Evolutionary conservation across 2,888 invertebrate genomes (phyloP), one percentile per base, ranked within the genome.

Genomic region (Monoplex corrugatus): DNA sequence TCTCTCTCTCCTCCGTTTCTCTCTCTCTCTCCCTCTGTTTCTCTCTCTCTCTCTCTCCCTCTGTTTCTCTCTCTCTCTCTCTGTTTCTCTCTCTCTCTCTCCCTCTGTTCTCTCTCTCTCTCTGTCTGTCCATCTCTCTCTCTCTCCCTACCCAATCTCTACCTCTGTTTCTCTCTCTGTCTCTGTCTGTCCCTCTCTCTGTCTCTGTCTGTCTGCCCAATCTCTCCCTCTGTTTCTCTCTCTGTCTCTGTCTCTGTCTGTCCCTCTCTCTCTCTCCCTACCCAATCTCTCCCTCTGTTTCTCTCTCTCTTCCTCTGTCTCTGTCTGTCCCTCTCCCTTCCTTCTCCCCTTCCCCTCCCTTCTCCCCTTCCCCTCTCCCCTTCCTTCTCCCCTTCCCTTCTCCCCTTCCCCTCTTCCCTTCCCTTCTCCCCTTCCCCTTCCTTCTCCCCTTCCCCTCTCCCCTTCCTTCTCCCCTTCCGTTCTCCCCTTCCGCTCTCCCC

Each of bases 251-350:
- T n/a, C n/a, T 68, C 28, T 68, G n/a, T n/a, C n/a, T n/a, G n/a
- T n/a, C n/a, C 28, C n/a, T n/a, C n/a, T n/a, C 2, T n/a, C n/a
- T n/a, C 23, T 23, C n/a, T n/a, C n/a, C 35, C 38, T 2, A 0
- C 75, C 13, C 75, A 13, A 23, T 28, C 68, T 35, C 38, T 13
- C 38, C 10, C 38, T 3, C 35, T 1, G n/a, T n/a, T n/a, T n/a
- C n/a, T n/a, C 68, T 68, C 68, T 68, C 68, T 68, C 68, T 68
- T 2, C n/a, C 68, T 68, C 68, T 68, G 28, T 68, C 68, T 68
- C 68, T 68, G 28, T 19, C 68, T 19, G 0, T 19, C 68, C 6
- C 63, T 13, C 63, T 13, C 63, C 5, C 63, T 13, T n/a, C 5
- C 63, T 13, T n/a, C 5, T n/a, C 5, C 63, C 5, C 63, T 13